A percentile compares a stretch with the other conserved stretches of the same genome.
These are phyloP conservation scores for Polydrusus tereticollis DNA, from an alignment of 2,888 invertebrate species.

Conservation along the genomic window DNA sequence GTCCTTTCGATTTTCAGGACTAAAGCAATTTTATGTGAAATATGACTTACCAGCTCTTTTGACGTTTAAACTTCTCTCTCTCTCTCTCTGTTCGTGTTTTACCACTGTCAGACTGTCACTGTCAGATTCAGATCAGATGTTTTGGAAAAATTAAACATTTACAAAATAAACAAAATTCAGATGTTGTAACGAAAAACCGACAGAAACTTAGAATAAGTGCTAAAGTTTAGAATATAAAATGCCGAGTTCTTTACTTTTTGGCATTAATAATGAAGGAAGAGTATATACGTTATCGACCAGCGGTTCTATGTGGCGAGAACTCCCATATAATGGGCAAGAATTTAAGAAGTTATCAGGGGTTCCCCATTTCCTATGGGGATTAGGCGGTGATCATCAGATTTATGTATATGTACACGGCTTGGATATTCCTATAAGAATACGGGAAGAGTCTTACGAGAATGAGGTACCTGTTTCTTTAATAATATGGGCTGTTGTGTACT, in stretches of 20 bases:
- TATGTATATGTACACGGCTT: constrained; percentile 91
- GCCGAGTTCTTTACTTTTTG: constrained; percentile 75
- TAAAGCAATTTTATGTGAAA: neutral
- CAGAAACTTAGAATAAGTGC: neutral
- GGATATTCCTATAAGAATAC: constrained; percentile 90
- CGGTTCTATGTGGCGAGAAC: constrained; percentile 87
- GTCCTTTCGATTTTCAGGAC: neutral
- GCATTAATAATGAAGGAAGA: constrained; percentile 89
- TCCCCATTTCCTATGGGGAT: constrained; percentile 90
- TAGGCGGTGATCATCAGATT: constrained; percentile 93
- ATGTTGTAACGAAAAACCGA: constrained; percentile 10
- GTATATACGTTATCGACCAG: constrained; percentile 87
- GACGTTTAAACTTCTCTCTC: neutral
- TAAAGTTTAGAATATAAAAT: constrained; percentile 47
- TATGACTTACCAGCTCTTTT: neutral
- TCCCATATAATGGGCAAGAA: constrained; percentile 87
- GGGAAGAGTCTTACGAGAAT: constrained; percentile 93
- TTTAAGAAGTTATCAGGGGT: constrained; percentile 91
- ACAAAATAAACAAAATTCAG: constrained; percentile 12
- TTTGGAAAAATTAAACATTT: neutral
- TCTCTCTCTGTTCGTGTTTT: neutral
- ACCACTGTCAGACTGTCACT: neutral
- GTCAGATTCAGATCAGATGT: neutral
- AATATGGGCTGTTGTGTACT: too few relatives aligned
- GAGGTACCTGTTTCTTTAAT: too few relatives aligned